Evolutionary conservation across 2,113 vertebrate genomes (phyloP).

Genomic region (Channa maculata): DNA sequence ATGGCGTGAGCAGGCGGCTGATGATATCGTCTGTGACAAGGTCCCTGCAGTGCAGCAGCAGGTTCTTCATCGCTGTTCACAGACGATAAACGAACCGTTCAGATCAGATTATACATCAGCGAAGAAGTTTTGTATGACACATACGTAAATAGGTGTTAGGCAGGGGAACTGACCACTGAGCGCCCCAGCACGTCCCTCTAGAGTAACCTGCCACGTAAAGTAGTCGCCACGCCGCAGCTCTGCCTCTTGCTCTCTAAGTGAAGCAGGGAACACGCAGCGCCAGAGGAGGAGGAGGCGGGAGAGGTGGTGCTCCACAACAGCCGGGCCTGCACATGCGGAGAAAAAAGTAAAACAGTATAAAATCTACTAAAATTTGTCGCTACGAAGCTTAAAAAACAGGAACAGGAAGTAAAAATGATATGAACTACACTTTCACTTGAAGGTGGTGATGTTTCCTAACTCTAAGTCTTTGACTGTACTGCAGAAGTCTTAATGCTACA

Average conservation of each 20-base stretch:
- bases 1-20: conserved; percentile 86
- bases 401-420: too few relatives aligned
- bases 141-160: too few relatives aligned
- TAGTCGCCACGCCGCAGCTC: conserved; percentile 92
- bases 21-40: conserved; percentile 90
- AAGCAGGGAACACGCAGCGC: conserved; percentile 91
- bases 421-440: too few relatives aligned
- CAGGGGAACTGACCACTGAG: conserved; percentile 86
- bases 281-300: conserved; percentile 89
- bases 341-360: neutral
- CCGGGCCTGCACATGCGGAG: conserved; percentile 84
- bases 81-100: neutral
- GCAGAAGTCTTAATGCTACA: too few relatives aligned
- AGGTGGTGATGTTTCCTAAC: too few relatives aligned
- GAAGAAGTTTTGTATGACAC: too few relatives aligned
- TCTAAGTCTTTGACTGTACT: too few relatives aligned
- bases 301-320: conserved; percentile 89
- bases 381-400: too few relatives aligned
- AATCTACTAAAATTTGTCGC: too few relatives aligned
- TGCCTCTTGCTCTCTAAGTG: conserved; percentile 89
- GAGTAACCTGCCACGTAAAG: conserved; percentile 95
- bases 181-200: conserved; percentile 94
- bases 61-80: conserved; percentile 88
- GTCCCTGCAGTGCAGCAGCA: conserved; percentile 89
- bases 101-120: neutral